These are phyloP conservation scores for Palaemon carinicauda DNA, from an alignment of 1,140 invertebrate species.

Conservation along the genomic window DNA sequence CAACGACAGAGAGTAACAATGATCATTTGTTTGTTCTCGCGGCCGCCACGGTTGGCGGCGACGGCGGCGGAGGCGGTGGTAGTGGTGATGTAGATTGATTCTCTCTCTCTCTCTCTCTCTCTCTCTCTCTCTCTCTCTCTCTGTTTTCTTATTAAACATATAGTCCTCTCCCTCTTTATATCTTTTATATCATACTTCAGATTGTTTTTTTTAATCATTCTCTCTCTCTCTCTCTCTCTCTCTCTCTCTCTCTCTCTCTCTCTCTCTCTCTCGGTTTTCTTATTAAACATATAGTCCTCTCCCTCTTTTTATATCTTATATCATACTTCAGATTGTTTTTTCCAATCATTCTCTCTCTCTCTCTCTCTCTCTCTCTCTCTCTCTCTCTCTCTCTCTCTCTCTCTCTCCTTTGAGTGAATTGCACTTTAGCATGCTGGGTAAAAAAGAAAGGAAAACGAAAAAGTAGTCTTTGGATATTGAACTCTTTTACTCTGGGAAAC, in stretches of 20 bases:
- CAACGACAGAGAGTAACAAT: conserved; percentile 34
- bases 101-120: too few species aligned
- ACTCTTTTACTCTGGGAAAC: too few species aligned
- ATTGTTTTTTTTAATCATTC: too few species aligned
- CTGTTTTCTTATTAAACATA: neutral
- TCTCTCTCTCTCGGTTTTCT: neutral
- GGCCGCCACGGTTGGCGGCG: neutral
- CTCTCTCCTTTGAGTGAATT: neutral
- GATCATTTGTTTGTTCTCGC: conserved; percentile 21
- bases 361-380: conserved; percentile 14
- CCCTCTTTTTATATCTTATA: neutral
- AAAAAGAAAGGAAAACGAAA: too few species aligned
- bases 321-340: too few species aligned
- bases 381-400: conserved; percentile 14
- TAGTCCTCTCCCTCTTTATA: neutral
- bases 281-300: neutral
- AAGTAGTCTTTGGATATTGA: too few species aligned
- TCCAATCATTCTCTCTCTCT: neutral
- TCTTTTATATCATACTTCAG: too few species aligned
- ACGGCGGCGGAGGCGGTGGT: too few species aligned
- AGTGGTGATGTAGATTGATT: neutral
- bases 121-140: conserved; percentile 1
- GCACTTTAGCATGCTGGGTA: too few species aligned
- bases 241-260: neutral
- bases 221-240: neutral